Conservation (phyloP, 2,888 invertebrate species). For the Dynastes grantii region DNA sequence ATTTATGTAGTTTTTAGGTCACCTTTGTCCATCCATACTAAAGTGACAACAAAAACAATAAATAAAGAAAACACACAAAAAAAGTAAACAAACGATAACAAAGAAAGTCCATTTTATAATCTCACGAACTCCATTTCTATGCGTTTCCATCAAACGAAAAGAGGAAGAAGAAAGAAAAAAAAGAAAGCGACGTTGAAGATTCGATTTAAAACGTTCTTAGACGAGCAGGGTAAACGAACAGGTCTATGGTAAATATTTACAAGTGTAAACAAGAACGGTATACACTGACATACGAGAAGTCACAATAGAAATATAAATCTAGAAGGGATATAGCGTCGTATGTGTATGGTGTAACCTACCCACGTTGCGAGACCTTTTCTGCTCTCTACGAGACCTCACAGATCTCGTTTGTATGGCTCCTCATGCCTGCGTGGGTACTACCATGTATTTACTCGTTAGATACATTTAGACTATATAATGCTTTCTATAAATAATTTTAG, state of each 20-base stretch:
- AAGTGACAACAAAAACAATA: too few species aligned
- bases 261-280: constrained; percentile 17
- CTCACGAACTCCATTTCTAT: too few species aligned
- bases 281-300: not conserved
- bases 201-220: constrained; percentile 7
- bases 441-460: not conserved
- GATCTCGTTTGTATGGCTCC: not conserved
- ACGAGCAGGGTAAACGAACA: constrained; percentile 3
- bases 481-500: too few species aligned
- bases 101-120: too few species aligned
- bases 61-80: too few species aligned
- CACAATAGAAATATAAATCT: constrained; percentile 21
- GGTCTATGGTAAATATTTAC: constrained; percentile 19
- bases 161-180: too few species aligned
- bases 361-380: constrained; percentile 6
- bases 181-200: not conserved
- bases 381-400: constrained; percentile 9
- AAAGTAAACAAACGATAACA: too few species aligned
- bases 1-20: too few species aligned
- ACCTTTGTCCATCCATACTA: too few species aligned
- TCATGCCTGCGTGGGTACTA: constrained; percentile 6
- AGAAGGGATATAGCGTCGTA: not conserved
- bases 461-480: too few species aligned
- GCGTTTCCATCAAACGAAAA: too few species aligned
- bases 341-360: constrained; percentile 2